Evolutionary conservation across 2,888 invertebrate genomes (phyloP).

Genomic region (Patella caerulea): DNA sequence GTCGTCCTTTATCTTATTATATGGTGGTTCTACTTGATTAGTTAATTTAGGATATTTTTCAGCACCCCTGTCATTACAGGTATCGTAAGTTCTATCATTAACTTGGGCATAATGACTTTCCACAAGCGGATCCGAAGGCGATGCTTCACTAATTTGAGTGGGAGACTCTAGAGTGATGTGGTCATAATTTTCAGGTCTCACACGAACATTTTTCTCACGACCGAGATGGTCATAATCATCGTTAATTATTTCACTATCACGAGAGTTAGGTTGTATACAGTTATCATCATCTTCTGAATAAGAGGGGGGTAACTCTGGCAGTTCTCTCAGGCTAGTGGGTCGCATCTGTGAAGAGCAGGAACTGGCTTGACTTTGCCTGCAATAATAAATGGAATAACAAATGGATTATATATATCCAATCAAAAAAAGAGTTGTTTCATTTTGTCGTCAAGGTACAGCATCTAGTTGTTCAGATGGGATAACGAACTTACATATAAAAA

Average conservation of each 20-base stretch:
- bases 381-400: conserved; percentile 17
- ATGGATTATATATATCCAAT: background rate
- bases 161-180: conserved; percentile 16
- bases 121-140: background rate
- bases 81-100: conserved; percentile 19
- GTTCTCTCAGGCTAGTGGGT: conserved; percentile 46
- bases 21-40: conserved; percentile 28
- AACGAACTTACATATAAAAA: too few relatives aligned
- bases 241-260: conserved; percentile 22
- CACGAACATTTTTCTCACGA: background rate
- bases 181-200: conserved; percentile 15
- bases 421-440: too few relatives aligned
- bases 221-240: conserved; percentile 57
- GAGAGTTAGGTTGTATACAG: conserved; percentile 1
- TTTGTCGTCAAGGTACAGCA: too few relatives aligned
- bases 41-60: conserved; percentile 26
- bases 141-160: background rate
- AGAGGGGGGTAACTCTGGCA: conserved; percentile 46
- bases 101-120: conserved; percentile 25
- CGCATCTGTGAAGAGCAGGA: conserved; percentile 45
- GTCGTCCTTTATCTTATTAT: conserved; percentile 37
- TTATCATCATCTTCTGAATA: conserved; percentile 18
- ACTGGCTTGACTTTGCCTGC: conserved; percentile 49
- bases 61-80: background rate
- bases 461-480: too few relatives aligned